Evolutionary conservation across 2,113 vertebrate species (phyloP).

Genomic region (Loxodonta africana): DNA sequence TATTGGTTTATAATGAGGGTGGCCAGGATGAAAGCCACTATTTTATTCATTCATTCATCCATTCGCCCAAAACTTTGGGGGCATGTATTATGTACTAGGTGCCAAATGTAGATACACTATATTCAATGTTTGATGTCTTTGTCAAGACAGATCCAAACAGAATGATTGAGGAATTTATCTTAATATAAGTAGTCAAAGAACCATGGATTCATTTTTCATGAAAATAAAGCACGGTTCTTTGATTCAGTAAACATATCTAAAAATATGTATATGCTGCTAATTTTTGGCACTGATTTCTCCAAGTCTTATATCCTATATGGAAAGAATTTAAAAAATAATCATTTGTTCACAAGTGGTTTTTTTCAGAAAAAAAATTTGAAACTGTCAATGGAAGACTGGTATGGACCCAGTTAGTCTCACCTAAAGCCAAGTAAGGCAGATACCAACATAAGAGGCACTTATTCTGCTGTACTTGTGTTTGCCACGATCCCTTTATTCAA

Average conservation of each 20-base stretch:
- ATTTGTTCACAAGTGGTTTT: neutral
- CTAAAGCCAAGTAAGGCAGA: neutral
- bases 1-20: neutral
- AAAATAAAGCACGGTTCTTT: neutral
- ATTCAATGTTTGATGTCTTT: neutral
- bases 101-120: neutral
- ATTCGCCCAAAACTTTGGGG: neutral
- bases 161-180: neutral
- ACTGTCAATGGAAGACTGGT: neutral
- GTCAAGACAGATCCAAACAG: neutral
- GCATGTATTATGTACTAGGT: too few relatives aligned
- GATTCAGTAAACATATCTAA: neutral
- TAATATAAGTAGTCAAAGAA: conserved; percentile 43
- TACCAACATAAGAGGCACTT: too few relatives aligned
- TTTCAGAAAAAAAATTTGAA: neutral
- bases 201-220: neutral
- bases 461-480: neutral
- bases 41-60: neutral
- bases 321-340: neutral
- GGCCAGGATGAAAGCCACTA: neutral
- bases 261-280: neutral
- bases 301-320: neutral
- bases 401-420: neutral
- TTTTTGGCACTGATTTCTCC: neutral
- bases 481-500: neutral